Conservation (phyloP, 2,113 vertebrate genomes). For the Poeciliopsis retropinna region DNA sequence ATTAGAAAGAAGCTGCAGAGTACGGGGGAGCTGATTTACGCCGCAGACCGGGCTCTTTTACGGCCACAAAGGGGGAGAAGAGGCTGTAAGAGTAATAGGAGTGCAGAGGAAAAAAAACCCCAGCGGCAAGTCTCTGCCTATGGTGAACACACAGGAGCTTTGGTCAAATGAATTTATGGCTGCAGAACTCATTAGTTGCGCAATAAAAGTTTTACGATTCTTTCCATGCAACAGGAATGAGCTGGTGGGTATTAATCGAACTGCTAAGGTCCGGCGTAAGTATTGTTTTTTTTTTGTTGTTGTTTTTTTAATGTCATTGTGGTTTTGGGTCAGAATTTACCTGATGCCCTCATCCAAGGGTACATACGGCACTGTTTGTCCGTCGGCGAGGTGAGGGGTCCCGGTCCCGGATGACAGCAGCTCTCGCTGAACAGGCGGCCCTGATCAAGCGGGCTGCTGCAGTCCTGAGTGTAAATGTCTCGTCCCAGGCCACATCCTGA, state of each 20-base stretch:
- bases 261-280: conserved; percentile 81
- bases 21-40: conserved; percentile 69
- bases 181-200: conserved; percentile 80
- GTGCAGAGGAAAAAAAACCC: conserved; percentile 55
- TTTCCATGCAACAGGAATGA: conserved; percentile 89
- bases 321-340: conserved; percentile 76
- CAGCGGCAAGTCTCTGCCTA: conserved; percentile 69
- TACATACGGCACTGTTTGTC: conserved; percentile 91
- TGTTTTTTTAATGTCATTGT: conserved; percentile 31
- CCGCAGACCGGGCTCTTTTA: conserved; percentile 67
- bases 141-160: conserved; percentile 69
- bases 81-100: conserved; percentile 73
- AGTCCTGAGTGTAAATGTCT: conserved; percentile 81
- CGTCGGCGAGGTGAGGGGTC: conserved; percentile 83
- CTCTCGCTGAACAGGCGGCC: conserved; percentile 88
- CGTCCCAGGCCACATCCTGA: conserved; percentile 84
- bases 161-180: conserved; percentile 80
- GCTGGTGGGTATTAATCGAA: conserved; percentile 88
- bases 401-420: conserved; percentile 87
- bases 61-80: conserved; percentile 71
- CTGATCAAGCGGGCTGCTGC: conserved; percentile 88
- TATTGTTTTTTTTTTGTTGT: conserved; percentile 34
- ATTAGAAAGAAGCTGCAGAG: conserved; percentile 67
- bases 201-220: conserved; percentile 96
- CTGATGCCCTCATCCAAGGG: conserved; percentile 93